Conservation (phyloP, 2,797 vertebrate genomes). For the Sebastes minor region DNA sequence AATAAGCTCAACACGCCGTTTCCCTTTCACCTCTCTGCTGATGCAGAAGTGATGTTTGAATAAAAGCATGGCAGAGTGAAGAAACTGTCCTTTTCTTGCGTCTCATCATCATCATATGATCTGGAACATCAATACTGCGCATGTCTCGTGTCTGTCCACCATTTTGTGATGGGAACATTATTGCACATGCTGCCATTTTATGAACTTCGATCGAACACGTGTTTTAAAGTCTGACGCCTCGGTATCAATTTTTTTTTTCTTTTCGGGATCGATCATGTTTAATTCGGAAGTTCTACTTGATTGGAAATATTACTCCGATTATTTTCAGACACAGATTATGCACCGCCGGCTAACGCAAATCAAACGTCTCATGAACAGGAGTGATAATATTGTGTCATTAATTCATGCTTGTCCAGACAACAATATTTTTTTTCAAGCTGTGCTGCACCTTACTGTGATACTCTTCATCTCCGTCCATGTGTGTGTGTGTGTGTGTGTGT, state of each 20-base stretch:
- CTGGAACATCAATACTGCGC: conserved; percentile 53
- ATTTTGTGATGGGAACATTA: conserved; percentile 75
- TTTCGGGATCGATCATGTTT: background rate
- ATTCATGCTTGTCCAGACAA: conserved; percentile 10
- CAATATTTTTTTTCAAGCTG: conserved; percentile 15
- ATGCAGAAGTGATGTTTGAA: conserved; percentile 11
- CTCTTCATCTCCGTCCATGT: background rate
- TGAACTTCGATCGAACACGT: conserved; percentile 17
- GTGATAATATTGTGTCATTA: conserved; percentile 4
- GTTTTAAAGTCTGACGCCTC: background rate
- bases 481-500: conserved; percentile 11
- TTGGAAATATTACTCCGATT: background rate
- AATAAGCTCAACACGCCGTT: background rate
- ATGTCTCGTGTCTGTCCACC: conserved; percentile 69
- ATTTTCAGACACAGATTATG: background rate
- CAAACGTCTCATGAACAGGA: background rate
- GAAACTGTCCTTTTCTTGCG: background rate
- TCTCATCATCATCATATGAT: conserved; percentile 27
- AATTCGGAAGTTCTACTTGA: background rate
- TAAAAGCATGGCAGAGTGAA: background rate
- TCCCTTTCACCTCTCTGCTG: conserved; percentile 3
- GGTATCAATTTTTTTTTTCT: background rate
- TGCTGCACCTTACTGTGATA: conserved; percentile 39
- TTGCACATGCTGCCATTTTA: conserved; percentile 73
- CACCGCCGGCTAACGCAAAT: background rate